phyloP scores from a whole-genome alignment of 2,797 vertebrate genomes.

The Apogon hyalosoma region DNA sequence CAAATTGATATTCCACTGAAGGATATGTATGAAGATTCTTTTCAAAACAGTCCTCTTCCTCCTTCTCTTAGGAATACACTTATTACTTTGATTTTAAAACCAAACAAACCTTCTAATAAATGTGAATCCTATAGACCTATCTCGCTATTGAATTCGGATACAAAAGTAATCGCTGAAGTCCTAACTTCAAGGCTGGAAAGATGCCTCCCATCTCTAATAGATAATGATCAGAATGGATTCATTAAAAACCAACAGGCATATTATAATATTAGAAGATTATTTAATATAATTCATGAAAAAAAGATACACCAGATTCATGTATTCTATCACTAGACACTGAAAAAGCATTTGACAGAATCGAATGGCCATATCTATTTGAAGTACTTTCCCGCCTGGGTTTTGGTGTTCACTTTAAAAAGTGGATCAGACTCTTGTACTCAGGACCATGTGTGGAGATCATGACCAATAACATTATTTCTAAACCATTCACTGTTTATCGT shows the following conservation, averaged over 20 bases:
- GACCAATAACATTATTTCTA: too few relatives aligned
- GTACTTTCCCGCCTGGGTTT: too few relatives aligned
- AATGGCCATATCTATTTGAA: too few relatives aligned
- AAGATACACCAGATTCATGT: background rate
- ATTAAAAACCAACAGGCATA: background rate
- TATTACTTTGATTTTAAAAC: too few relatives aligned
- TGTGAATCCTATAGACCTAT: constrained; percentile 9
- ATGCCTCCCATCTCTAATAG: constrained; percentile 2
- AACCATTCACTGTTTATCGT: too few relatives aligned
- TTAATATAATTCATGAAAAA: background rate
- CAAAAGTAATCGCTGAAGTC: background rate
- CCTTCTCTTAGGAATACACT: too few relatives aligned
- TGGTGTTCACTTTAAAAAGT: too few relatives aligned
- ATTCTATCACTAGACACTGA: background rate
- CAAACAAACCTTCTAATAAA: background rate
- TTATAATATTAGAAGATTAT: background rate
- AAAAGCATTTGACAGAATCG: background rate
- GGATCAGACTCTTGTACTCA: too few relatives aligned
- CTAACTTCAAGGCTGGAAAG: background rate
- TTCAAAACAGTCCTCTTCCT: too few relatives aligned
- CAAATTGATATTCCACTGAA: too few relatives aligned
- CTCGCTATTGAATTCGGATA: background rate
- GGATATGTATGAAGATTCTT: too few relatives aligned
- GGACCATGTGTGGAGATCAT: too few relatives aligned
- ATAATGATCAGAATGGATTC: background rate